Evolutionary conservation across 92 coral and sea anemone genomes (phyloP).

Genomic region (Paramuricea clavata): DNA sequence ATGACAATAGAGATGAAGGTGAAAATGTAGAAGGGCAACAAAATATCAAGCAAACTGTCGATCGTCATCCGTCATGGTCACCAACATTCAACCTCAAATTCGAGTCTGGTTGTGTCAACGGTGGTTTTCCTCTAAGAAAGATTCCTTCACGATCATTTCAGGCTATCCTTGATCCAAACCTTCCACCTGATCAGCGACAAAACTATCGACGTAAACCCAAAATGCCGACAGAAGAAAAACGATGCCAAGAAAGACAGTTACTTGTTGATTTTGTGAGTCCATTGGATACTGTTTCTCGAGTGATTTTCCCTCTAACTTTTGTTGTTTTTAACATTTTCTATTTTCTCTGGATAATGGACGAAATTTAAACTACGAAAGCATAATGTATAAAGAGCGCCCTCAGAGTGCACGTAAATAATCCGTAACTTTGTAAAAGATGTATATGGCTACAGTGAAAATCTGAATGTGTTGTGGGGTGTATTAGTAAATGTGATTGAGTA

Average conservation of each 20-base stretch:
- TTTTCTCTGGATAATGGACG: constrained; percentile 20
- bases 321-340: constrained; percentile 23
- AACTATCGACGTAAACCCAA: constrained; percentile 38
- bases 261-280: constrained; percentile 39
- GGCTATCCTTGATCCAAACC: constrained; percentile 24
- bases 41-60: not conserved
- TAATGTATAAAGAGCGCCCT: no score
- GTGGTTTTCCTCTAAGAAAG: constrained; percentile 21
- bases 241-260: constrained; percentile 26
- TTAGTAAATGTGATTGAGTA: no score
- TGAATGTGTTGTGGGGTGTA: no score
- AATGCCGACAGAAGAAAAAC: not conserved
- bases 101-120: constrained; percentile 1
- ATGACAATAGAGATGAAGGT: not conserved
- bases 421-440: no score
- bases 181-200: constrained; percentile 9
- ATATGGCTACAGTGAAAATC: no score
- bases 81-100: constrained; percentile 3
- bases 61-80: not conserved
- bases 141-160: constrained; percentile 21
- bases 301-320: constrained; percentile 13
- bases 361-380: no score
- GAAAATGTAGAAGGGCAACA: not conserved
- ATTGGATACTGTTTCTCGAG: constrained; percentile 15
- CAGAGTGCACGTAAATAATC: no score